These are phyloP conservation scores for Macrostomum cliftonense DNA, from an alignment of 2,888 invertebrate genomes.

Conservation along the genomic window DNA sequence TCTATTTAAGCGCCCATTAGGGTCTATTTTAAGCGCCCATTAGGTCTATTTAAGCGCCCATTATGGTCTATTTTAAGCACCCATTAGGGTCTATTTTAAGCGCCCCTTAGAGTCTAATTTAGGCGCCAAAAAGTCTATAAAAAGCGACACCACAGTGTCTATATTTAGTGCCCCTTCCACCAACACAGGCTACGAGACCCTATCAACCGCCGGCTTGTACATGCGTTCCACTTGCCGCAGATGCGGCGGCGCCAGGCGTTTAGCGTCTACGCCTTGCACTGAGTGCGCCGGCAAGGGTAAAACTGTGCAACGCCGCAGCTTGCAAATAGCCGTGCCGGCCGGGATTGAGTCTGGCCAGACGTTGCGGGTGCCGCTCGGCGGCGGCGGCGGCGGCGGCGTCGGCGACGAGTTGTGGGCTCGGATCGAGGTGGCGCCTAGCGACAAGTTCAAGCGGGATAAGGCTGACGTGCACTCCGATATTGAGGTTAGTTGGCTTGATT, in stretches of 20 bases:
- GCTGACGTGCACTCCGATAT: constrained; percentile 89
- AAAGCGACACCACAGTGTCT: too few relatives aligned
- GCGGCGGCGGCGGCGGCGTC: too few relatives aligned
- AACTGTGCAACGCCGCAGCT: constrained; percentile 63
- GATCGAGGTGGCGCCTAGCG: constrained; percentile 63
- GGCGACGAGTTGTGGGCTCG: constrained; percentile 69
- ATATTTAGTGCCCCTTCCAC: too few relatives aligned
- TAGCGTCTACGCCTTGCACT: constrained; percentile 65
- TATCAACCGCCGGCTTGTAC: constrained; percentile 62
- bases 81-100: too few relatives aligned
- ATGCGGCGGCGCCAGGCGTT: constrained; percentile 47
- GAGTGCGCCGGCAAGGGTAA: constrained; percentile 86
- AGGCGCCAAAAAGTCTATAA: too few relatives aligned
- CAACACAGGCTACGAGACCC: constrained; percentile 55
- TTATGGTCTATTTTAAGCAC: too few relatives aligned
- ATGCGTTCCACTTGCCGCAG: constrained; percentile 85
- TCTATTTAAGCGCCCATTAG: too few relatives aligned
- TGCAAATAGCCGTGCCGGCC: constrained; percentile 80
- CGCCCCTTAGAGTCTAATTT: too few relatives aligned
- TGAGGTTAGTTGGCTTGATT: constrained; percentile 49
- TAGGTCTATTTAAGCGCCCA: too few relatives aligned
- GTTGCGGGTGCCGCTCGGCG: constrained; percentile 71
- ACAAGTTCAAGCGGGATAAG: constrained; percentile 74
- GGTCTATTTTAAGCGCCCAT: too few relatives aligned
- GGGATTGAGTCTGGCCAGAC: constrained; percentile 88